Base-by-base conservation (phyloP, 2,113 vertebrate genomes). In the Melanostigma gelatinosum region DNA sequence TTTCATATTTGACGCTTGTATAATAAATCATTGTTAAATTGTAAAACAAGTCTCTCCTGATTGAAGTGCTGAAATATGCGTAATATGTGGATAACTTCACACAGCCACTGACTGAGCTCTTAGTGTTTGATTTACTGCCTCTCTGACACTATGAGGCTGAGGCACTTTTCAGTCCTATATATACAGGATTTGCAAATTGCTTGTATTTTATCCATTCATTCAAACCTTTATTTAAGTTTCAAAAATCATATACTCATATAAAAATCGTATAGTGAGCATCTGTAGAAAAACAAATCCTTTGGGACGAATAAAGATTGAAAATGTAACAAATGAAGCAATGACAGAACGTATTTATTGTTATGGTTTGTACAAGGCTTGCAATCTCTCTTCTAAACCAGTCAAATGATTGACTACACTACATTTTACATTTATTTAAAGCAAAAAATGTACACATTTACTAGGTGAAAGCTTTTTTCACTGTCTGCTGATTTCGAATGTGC, bases 371-470 rank as follows among this genome's bases (percentile, higher is more conserved):
- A 87, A 52, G 32, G 58, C 38, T 13, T 34, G 12, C n/a, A 6
- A 42, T 34, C 0, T 68, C 7, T 46, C 20, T 15, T 72, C 61
- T 44, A 22, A 55, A 48, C 8, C 13, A 58, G 10, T 79, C 8
- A 67, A 50, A 24, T 34, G 8, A 40, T 64, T 74, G 66, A 77
- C 62, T 81, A 48, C 12, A 65, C 6, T 22, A 54, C n/a, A 40
- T 20, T 62, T 71, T 50, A 85, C 52, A 86, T 55, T 60, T 20
- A 63, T 13, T 34, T 10, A 82, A 70, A 74, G 54, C 4, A 42
- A 20, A 38, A 1, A 18, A 18, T 16, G 2, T 16, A 72, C 29
- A 79, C 4, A 73, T 62, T 65, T 15, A 11, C 58, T 54, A 15
- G 0, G 29, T 24, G 13, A 52, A 27, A 29, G 36, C 27, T 38